phyloP scores from a whole-genome alignment of 2,113 vertebrate genomes.

The Pithys albifrons region DNA sequence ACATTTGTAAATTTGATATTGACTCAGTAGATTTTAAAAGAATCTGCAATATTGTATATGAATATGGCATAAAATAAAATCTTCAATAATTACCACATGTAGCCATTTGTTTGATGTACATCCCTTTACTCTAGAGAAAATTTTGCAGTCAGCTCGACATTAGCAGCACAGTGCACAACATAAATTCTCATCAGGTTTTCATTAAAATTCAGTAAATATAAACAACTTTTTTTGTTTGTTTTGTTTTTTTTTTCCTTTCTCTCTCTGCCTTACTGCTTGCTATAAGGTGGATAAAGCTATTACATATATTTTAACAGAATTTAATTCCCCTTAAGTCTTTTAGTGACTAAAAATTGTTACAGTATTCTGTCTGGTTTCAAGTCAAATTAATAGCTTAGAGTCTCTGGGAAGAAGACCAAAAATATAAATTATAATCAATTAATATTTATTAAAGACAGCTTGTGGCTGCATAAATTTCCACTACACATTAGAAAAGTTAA shows the following conservation, averaged over 20 bases:
- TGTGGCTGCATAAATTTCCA: slow-evolving; percentile 45
- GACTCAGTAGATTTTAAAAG: neutral
- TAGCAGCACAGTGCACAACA: neutral
- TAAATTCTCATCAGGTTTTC: neutral
- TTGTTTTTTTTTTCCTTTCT: neutral
- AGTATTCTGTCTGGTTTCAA: neutral
- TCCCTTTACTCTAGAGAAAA: neutral
- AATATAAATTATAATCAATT: slow-evolving; percentile 60
- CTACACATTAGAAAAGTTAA: slow-evolving; percentile 6
- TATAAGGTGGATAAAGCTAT: neutral
- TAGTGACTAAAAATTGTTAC: slow-evolving; percentile 13
- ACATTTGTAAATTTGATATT: neutral
- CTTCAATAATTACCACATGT: neutral
- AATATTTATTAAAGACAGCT: slow-evolving; percentile 49
- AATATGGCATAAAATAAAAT: neutral
- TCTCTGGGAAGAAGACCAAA: slow-evolving; percentile 48
- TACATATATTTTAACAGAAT: neutral
- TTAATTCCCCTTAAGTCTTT: neutral
- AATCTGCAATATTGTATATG: neutral
- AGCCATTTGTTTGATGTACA: neutral
- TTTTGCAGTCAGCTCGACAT: neutral
- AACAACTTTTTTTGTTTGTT: neutral
- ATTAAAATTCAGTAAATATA: neutral
- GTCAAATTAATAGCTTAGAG: slow-evolving; percentile 34
- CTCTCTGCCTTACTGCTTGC: neutral